These are phyloP conservation scores for Rhagonycha fulva DNA, from an alignment of 2,888 invertebrate species.

Conservation along the genomic window DNA sequence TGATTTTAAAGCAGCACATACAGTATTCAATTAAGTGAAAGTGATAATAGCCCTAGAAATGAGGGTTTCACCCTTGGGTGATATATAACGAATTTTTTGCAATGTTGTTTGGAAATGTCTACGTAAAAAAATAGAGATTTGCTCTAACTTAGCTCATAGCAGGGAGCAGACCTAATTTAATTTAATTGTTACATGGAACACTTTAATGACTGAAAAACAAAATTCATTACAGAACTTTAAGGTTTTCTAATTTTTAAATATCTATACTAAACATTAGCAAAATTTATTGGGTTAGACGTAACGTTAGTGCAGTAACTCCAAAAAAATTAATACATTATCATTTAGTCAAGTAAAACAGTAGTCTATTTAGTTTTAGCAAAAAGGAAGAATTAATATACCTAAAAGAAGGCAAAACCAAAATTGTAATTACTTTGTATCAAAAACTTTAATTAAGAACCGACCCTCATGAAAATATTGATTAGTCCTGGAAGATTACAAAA, in stretches of 20 bases:
- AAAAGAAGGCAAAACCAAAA: background rate
- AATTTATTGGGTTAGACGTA: too few relatives aligned
- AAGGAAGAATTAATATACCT: background rate
- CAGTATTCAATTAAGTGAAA: background rate
- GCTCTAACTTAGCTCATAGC: background rate
- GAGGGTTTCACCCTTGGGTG: background rate
- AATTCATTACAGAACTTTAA: background rate
- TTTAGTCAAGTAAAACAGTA: background rate
- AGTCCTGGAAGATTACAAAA: background rate
- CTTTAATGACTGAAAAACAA: background rate
- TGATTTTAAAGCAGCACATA: background rate
- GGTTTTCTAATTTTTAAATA: background rate
- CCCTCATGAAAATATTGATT: background rate
- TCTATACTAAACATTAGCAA: background rate
- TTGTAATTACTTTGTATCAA: background rate
- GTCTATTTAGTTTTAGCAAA: background rate
- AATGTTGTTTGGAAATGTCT: background rate
- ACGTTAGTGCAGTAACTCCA: background rate
- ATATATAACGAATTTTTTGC: background rate
- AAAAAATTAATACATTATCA: background rate
- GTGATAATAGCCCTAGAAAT: background rate
- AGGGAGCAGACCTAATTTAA: background rate
- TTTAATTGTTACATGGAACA: background rate
- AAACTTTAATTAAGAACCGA: background rate
- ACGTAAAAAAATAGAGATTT: background rate